Base-by-base conservation (phyloP, 2,888 invertebrate species). In the Geophilus truncorum region DNA sequence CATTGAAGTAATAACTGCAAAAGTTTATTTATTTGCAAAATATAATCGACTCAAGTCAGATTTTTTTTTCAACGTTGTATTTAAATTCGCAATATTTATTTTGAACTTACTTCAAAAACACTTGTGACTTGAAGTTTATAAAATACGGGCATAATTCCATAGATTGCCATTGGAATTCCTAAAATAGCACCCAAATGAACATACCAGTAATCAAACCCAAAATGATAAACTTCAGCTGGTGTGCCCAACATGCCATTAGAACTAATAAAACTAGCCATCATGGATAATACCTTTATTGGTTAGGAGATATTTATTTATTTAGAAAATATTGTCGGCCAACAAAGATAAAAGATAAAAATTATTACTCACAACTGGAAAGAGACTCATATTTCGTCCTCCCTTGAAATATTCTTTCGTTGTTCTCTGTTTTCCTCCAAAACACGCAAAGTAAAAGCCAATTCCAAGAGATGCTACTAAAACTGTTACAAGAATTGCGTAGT, bases 81-180 rank as follows among this genome's bases (percentile, higher is more conserved):
- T n/a, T n/a, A n/a, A n/a, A n/a, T n/a, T n/a, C n/a, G n/a, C n/a
- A n/a, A n/a, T n/a, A n/a, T n/a, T n/a, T n/a, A n/a, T n/a, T n/a
- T n/a, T n/a, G n/a, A n/a, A n/a, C 76, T 80, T 76, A 80, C 80
- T 21, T 80, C 80, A 40, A 51, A 80, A 10, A 80, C 80, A 34
- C 80, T 80, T 7, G 80, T 80, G 23, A 80, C n/a, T 23, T 80
- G 80, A 10, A 80, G n/a, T 3, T 80, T 40, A 25, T 80, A 80
- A 76, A 80, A 80, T 7, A 80, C 80, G 9, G 80, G 80, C 57
- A 80, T 25, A 34, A 80, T 76, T 0, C 32, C 32, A 40, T 76
- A 76, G 0, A 75, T 1, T 9, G 80, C 75, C 15, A 76, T n/a
- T 23, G 80, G 80, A 25, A 80, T 34, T 25, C 80, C 80, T 0